Evolutionary conservation across 1,140 invertebrate genomes (phyloP), one percentile per base, ranked within the genome.

Genomic region (Diploscapter pachys): DNA sequence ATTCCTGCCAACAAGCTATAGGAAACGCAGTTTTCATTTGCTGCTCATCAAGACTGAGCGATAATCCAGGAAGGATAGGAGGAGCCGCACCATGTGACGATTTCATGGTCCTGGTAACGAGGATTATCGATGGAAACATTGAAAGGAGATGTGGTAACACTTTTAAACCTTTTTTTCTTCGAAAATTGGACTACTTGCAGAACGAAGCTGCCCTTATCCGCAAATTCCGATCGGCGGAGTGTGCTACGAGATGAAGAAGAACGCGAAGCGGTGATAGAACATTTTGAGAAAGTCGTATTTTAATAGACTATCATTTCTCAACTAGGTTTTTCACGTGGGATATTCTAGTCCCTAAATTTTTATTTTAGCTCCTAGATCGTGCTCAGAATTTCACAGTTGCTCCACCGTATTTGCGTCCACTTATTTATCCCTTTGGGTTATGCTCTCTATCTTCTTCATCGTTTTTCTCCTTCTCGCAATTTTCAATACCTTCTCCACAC

Each of bases 211-310:
- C 63, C 73, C 73, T 54, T 74, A 56, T 53, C 64, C 64, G 49
- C 63, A 74, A 74, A 65, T 74, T 63, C 73, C 73, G n/a, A 65
- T 74, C 8, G 73, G 73, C 49, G 73, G 73, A n/a, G 73, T 74
- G 6, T 74, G 73, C 11, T 74, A 74, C 48, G 73, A 74, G 66
- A 50, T 74, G 49, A 70, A 70, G 56, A 70, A 70, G 11, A 70
- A 70, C 49, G 53, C 68, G 31, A 50, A 31, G 31, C 31, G 31
- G 31, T 31, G 31, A 31, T 31, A 31, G 31, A 31, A 31, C 0
- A 31, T 31, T 31, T 31, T 31, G 31, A 31, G 31, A 31, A 31
- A 31, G 31, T 31, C 31, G 31, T 31, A 31, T 31, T 31, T 31
- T 31, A 31, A 31, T 31, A 31, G 31, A 31, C 31, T 31, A 31